phyloP scores from a whole-genome alignment of 53 echinoderm and acorn worm genomes.

The Astropecten irregularis region DNA sequence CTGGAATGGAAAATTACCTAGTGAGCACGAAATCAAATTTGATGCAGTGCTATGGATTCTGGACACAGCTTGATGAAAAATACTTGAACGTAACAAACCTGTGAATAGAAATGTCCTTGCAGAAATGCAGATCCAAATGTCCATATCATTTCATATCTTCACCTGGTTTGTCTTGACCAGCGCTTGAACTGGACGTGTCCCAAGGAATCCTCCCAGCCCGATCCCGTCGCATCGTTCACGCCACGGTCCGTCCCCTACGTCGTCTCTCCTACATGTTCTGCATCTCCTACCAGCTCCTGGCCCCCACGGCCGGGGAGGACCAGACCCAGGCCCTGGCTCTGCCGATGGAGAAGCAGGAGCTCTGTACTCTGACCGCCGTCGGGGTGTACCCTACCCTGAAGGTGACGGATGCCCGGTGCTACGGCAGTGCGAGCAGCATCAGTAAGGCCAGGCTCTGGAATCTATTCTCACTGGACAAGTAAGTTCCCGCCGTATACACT shows the following conservation, averaged over 20 bases:
- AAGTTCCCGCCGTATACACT: too few relatives aligned
- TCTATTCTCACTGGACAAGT: slow-evolving; percentile 92
- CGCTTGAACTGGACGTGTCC: slow-evolving; percentile 66
- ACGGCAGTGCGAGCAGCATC: slow-evolving; percentile 94
- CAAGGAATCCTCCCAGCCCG: slow-evolving; percentile 83
- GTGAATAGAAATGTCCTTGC: too few relatives aligned
- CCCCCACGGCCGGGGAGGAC: slow-evolving; percentile 29
- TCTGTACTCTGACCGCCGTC: slow-evolving; percentile 75
- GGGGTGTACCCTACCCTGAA: slow-evolving; percentile 92
- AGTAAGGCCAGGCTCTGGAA: slow-evolving; percentile 97
- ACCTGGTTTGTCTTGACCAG: too few relatives aligned
- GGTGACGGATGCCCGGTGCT: slow-evolving; percentile 96
- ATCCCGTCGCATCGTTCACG: slow-evolving; percentile 80
- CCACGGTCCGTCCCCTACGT: slow-evolving; percentile 77
- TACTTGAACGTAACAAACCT: too few relatives aligned
- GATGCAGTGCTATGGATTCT: too few relatives aligned
- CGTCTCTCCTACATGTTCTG: slow-evolving; percentile 81
- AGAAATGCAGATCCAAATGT: too few relatives aligned
- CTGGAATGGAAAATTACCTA: too few relatives aligned
- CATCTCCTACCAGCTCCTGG: slow-evolving; percentile 79
- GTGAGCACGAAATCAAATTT: too few relatives aligned
- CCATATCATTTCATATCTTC: too few relatives aligned
- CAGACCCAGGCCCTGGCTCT: slow-evolving; percentile 11
- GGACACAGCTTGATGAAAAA: too few relatives aligned
- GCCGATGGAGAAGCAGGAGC: slow-evolving; percentile 47